Conservation (phyloP, 1,140 invertebrate species). For the Drosophila leontia region DNA sequence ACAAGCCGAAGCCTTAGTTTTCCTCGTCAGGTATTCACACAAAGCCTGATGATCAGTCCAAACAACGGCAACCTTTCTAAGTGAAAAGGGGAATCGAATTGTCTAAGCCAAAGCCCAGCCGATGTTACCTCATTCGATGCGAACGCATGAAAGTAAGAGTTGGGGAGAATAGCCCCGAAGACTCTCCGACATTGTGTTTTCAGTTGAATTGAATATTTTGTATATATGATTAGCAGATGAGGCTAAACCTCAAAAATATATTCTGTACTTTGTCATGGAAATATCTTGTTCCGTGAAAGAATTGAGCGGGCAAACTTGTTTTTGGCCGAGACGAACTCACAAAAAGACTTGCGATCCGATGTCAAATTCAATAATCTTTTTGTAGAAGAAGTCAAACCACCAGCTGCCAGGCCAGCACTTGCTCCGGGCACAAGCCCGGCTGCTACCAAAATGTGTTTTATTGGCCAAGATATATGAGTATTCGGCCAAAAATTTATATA, state of each 20-base stretch:
- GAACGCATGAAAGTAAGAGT: conserved; percentile 33
- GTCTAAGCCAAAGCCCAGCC: not conserved
- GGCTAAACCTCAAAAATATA: conserved; percentile 19
- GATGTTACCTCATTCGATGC: conserved; percentile 13
- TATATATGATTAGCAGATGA: conserved; percentile 16
- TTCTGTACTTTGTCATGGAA: conserved; percentile 53
- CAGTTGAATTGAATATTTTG: conserved; percentile 2
- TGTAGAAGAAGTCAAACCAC: conserved; percentile 27
- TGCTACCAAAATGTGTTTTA: conserved; percentile 13
- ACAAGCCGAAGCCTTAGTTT: conserved; percentile 8
- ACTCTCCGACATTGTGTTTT: conserved; percentile 1
- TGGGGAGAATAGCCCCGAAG: conserved; percentile 6
- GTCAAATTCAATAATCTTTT: conserved; percentile 33
- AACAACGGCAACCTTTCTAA: not conserved
- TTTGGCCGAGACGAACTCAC: conserved; percentile 19
- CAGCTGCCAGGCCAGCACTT: conserved; percentile 30
- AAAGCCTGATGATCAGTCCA: not conserved
- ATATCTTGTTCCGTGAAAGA: conserved; percentile 33
- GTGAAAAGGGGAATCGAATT: conserved; percentile 5
- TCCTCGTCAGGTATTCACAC: not conserved
- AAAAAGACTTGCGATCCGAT: conserved; percentile 24
- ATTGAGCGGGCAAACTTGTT: conserved; percentile 55
- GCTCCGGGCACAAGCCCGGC: conserved; percentile 1
- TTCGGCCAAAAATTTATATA: conserved; percentile 1
- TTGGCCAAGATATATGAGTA: conserved; percentile 8